Evolutionary conservation across 2,797 vertebrate genomes (phyloP).

Genomic region (Notolepis coatsorum): DNA sequence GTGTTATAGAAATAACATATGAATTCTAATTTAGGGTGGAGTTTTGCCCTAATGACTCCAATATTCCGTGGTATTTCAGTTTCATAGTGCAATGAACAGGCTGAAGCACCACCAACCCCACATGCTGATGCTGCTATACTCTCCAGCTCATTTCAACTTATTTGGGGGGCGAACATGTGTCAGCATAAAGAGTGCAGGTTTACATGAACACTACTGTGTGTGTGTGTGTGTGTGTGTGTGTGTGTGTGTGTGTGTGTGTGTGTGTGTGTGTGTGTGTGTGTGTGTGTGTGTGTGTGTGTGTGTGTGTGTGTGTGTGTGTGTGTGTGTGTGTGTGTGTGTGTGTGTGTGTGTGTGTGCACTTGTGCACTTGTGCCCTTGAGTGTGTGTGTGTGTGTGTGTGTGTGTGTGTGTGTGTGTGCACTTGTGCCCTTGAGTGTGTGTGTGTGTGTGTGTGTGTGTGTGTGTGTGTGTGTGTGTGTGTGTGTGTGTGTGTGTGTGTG

Average conservation of each 20-base stretch:
- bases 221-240: background rate
- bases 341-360: background rate
- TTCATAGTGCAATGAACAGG: constrained; percentile 1
- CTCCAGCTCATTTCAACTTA: background rate
- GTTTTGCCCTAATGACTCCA: constrained; percentile 17
- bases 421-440: constrained; percentile 18
- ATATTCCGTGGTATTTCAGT: constrained; percentile 12
- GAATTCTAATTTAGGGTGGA: too few species aligned
- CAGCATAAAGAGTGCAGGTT: background rate
- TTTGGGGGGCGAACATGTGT: background rate
- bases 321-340: background rate
- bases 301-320: background rate
- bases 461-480: constrained; percentile 5
- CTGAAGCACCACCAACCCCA: background rate
- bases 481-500: background rate
- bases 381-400: constrained; percentile 1
- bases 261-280: background rate
- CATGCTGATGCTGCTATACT: background rate
- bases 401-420: constrained; percentile 26
- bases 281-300: constrained; percentile 8
- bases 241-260: constrained; percentile 4
- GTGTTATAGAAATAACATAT: too few species aligned
- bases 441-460: background rate
- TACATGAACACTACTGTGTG: background rate
- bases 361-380: constrained; percentile 4